Base-by-base conservation (phyloP, 2,888 invertebrate species). In the Drosophila planitibia region DNA sequence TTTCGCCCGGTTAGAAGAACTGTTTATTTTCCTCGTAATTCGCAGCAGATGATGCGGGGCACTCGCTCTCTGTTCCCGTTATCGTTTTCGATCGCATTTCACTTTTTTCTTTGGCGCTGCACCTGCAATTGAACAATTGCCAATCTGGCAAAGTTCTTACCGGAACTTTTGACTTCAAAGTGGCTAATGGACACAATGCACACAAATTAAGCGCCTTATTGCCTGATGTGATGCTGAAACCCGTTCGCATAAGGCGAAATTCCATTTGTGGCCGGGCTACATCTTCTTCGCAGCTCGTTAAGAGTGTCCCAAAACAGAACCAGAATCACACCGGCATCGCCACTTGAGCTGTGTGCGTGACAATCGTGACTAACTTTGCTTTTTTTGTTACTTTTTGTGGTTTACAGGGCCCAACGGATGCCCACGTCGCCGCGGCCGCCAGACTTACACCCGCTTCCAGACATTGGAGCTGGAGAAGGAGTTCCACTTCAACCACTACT, bases 401-500 rank as follows among this genome's bases (percentile, higher is more conserved):
- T 95, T 96, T 95, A 88, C 96, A 98, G 98, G 98, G 94, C 98
- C 99, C 68, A 99, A 98, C 93, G 98, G 98, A 75, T 98, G 98
- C 93, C 98, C 98, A 79, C 95, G 98, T 92, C 96, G 98, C 93
- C 96, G 99, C 92, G 99, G 99, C 75, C 95, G 99, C 88, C 99
- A 99, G 95, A 99, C 99, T 25, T 99, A 99, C 95, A 99, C 99
- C 82, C 97, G 99, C 92, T 98, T 99, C 95, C 99, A 99, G 94
- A 99, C 99, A 32, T 95, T 99, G 94, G 99, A 99, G 94, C 95
- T 99, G 94, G 99, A 99, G 94, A 99, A 99, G 94, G 99, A 99
- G 95, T 99, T 99, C 95, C 98, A 99, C 93, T 98, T 98, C 95
- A 99, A 99, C 94, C 98, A 98, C 93, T 99, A 99, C 94, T 95